Conservation (phyloP, 1,140 invertebrate species). For the Macrocentrus cingulum region DNA sequence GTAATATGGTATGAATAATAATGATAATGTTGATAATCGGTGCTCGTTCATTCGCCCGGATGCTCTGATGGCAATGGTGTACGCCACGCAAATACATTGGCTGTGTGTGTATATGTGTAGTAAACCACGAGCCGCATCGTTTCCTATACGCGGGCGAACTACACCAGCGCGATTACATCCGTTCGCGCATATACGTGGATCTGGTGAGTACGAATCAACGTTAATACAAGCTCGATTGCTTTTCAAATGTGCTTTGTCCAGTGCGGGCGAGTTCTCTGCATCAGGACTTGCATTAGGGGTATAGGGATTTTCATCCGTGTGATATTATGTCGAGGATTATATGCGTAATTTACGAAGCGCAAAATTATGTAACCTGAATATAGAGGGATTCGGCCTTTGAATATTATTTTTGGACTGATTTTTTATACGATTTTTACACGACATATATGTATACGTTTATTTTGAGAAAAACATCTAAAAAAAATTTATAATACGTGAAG, state of each 20-base stretch:
- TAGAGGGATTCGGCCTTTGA: too few species aligned
- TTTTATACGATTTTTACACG: too few species aligned
- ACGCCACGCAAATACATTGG: not conserved
- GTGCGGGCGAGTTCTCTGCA: not conserved
- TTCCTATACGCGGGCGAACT: slow-evolving; percentile 1
- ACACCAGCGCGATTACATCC: slow-evolving; percentile 13
- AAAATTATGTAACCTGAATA: too few species aligned
- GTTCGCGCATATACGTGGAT: not conserved
- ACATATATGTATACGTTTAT: too few species aligned
- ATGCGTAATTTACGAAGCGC: too few species aligned
- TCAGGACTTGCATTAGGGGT: not conserved
- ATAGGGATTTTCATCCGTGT: too few species aligned
- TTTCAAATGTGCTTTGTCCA: slow-evolving; percentile 5
- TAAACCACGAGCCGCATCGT: slow-evolving; percentile 3
- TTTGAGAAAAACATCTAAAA: too few species aligned
- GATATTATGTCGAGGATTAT: too few species aligned
- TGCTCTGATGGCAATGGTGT: not conserved
- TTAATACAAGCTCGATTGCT: slow-evolving; percentile 11
- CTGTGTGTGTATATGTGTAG: not conserved
- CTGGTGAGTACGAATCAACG: not conserved
- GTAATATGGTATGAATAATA: slow-evolving; percentile 18
- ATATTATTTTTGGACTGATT: too few species aligned
- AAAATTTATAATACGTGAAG: too few species aligned
- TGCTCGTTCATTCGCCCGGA: slow-evolving; percentile 16
- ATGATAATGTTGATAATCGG: slow-evolving; percentile 18